phyloP scores from a whole-genome alignment of 2,113 vertebrate genomes.

The Ciconia maguari region DNA sequence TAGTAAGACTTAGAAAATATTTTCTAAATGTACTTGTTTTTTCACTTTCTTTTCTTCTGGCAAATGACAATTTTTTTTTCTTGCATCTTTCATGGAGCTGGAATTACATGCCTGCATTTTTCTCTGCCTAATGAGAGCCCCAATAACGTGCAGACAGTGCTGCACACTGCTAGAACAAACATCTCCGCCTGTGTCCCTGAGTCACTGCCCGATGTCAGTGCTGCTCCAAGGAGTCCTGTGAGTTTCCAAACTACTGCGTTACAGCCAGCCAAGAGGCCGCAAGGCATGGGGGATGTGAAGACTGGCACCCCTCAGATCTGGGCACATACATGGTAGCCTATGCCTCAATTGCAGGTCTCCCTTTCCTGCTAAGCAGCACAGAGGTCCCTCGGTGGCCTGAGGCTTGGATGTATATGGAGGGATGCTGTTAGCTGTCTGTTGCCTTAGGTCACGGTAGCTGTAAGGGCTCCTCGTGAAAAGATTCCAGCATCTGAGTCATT shows the following conservation, averaged over 20 bases:
- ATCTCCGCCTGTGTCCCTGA: neutral
- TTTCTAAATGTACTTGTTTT: neutral
- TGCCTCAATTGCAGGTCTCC: neutral
- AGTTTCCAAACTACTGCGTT: neutral
- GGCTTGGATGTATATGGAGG: fast-evolving
- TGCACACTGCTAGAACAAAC: neutral
- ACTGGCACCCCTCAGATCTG: neutral
- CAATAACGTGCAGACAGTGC: neutral
- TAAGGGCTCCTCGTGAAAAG: neutral
- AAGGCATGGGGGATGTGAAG: neutral
- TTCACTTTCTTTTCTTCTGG: neutral
- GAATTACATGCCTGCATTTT: neutral
- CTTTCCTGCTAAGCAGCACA: neutral
- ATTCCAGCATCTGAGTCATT: neutral
- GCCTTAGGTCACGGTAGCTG: neutral
- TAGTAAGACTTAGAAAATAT: neutral
- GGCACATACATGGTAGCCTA: neutral
- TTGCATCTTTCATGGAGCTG: neutral
- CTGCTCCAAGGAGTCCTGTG: neutral
- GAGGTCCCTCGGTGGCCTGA: neutral
- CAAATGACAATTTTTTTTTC: neutral
- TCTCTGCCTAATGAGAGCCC: neutral
- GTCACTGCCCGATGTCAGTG: neutral
- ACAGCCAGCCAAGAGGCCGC: neutral
- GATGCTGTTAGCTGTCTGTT: neutral